Evolutionary conservation across 2,888 invertebrate genomes (phyloP).

Genomic region (Octonoba sinensis): DNA sequence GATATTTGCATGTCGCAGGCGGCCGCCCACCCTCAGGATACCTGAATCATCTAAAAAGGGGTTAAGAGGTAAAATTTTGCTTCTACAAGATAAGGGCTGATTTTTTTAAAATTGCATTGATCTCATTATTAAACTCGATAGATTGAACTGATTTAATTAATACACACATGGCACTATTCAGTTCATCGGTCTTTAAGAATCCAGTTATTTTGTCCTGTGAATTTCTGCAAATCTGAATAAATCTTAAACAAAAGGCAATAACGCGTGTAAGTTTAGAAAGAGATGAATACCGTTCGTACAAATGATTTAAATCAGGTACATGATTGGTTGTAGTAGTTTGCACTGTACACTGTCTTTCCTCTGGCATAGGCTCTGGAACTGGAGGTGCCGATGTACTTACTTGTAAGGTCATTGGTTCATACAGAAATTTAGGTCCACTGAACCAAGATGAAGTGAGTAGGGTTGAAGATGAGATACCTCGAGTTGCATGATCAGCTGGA

Average conservation of each 20-base stretch:
- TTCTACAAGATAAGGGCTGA: no score
- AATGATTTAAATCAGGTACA: neutral
- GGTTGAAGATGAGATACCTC: conserved; percentile 65
- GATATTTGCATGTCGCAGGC: conserved; percentile 4
- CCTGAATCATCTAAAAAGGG: neutral
- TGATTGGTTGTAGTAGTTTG: neutral
- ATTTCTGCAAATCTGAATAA: neutral
- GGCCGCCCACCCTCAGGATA: neutral
- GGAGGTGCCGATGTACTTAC: neutral
- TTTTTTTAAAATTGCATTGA: neutral
- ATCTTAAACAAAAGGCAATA: neutral
- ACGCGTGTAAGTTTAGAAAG: conserved; percentile 3
- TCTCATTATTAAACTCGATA: conserved; percentile 15
- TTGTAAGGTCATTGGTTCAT: neutral
- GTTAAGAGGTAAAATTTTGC: no score
- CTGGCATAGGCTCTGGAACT: conserved; percentile 6
- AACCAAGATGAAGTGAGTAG: conserved; percentile 65
- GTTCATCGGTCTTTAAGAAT: neutral
- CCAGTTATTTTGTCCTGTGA: neutral
- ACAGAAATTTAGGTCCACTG: conserved; percentile 65
- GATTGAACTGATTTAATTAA: neutral
- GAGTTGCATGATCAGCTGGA: conserved; percentile 68
- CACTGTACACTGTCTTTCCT: conserved; percentile 5
- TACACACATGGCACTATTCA: neutral
- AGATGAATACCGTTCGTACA: no score